Conservation (phyloP, 2,797 vertebrate species). For the Limosa lapponica region DNA sequence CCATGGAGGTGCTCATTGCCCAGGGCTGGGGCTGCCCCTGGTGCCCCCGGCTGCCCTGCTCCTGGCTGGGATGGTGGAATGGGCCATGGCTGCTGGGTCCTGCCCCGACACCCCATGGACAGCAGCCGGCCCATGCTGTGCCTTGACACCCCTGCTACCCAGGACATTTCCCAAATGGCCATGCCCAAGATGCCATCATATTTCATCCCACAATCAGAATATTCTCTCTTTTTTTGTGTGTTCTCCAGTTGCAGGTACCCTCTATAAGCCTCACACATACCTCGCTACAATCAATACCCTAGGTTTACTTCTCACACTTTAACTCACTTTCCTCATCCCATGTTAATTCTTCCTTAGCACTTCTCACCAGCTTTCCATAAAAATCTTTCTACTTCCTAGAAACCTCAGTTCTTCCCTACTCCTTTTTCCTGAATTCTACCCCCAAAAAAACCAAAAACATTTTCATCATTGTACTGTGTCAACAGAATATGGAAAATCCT, state of each 20-base stretch:
- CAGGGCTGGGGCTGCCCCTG: fast-evolving
- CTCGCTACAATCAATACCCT: neutral
- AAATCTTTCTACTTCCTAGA: neutral
- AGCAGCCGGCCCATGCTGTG: fast-evolving
- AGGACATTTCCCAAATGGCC: neutral
- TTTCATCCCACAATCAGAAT: neutral
- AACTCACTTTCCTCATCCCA: neutral
- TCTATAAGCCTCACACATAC: neutral
- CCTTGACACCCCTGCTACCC: neutral
- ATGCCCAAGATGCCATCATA: fast-evolving
- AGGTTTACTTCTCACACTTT: neutral
- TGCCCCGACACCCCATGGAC: neutral
- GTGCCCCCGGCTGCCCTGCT: neutral
- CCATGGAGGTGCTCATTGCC: neutral
- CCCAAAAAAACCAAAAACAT: neutral
- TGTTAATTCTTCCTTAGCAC: neutral
- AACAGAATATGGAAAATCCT: neutral
- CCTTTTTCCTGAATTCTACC: neutral
- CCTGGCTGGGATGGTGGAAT: neutral
- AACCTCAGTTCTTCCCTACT: neutral
- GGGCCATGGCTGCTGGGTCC: fast-evolving
- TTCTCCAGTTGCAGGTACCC: neutral
- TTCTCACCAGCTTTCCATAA: neutral
- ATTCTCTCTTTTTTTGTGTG: neutral
- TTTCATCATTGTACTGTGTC: neutral